A percentile compares a stretch with the other conserved stretches of the same genome.
Evolutionary conservation across 2,113 vertebrate species (phyloP).

Genomic region (Lucifuga dentata): DNA sequence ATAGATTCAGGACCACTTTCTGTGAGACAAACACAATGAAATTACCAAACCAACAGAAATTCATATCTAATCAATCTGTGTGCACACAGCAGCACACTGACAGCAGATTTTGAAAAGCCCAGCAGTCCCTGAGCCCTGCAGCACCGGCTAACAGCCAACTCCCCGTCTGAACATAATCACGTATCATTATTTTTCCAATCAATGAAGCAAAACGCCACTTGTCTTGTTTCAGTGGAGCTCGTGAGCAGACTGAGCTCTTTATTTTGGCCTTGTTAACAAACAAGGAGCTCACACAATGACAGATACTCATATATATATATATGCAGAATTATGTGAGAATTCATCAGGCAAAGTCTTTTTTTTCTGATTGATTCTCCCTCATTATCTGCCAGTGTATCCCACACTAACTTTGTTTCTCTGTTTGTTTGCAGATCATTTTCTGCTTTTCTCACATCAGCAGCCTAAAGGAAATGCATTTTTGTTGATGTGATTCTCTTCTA

Average conservation of each 20-base stretch:
- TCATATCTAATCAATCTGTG: slow-evolving; percentile 61
- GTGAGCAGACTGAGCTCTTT: slow-evolving; percentile 36
- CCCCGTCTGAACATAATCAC: slow-evolving; percentile 56
- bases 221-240: slow-evolving; percentile 17
- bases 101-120: slow-evolving; percentile 56
- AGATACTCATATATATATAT: slow-evolving; percentile 57
- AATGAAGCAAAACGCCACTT: slow-evolving; percentile 56
- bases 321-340: slow-evolving; percentile 40
- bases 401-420: slow-evolving; percentile 42
- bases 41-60: slow-evolving; percentile 38
- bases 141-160: slow-evolving; percentile 55
- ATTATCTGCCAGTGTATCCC: slow-evolving; percentile 54
- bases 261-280: slow-evolving; percentile 56
- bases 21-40: slow-evolving; percentile 27
- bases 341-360: slow-evolving; percentile 30
- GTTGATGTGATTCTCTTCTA: not conserved
- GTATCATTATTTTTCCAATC: slow-evolving; percentile 65
- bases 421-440: slow-evolving; percentile 57
- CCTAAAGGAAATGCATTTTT: slow-evolving; percentile 28
- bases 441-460: slow-evolving; percentile 49
- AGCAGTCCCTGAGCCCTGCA: slow-evolving; percentile 49
- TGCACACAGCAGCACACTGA: slow-evolving; percentile 45
- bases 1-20: slow-evolving; percentile 25
- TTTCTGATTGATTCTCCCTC: slow-evolving; percentile 53
- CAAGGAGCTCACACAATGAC: slow-evolving; percentile 37